A percentile compares a stretch with the other conserved stretches of the same genome.
Conservation (phyloP, 2,888 invertebrate genomes). For the Trichopoda pennipes region DNA sequence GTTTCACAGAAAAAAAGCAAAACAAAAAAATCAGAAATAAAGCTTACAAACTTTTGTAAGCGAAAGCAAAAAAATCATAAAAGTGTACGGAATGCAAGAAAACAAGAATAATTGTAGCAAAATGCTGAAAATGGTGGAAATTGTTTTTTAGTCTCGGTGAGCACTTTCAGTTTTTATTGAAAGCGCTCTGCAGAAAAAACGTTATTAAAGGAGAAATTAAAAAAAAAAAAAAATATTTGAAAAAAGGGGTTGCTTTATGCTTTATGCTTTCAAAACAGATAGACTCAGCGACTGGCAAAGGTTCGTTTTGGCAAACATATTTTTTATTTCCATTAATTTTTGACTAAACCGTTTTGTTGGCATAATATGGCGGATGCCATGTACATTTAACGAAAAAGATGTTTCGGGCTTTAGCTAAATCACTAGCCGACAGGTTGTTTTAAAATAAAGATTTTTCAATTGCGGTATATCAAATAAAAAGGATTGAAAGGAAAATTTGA, state of each 20-base stretch:
- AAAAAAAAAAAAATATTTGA: slow-evolving; percentile 15
- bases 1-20: slow-evolving; percentile 12
- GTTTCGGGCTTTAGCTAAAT: no score
- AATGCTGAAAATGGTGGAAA: slow-evolving; percentile 18
- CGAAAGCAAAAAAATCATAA: slow-evolving; percentile 33
- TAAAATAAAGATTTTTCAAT: slow-evolving; percentile 14
- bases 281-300: slow-evolving; percentile 4
- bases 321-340: slow-evolving; percentile 10
- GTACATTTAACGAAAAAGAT: slow-evolving; percentile 4
- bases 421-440: no score
- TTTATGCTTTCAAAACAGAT: background rate
- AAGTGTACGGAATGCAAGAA: background rate
- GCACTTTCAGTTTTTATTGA: slow-evolving; percentile 43
- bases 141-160: slow-evolving; percentile 17
- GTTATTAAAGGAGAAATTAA: slow-evolving; percentile 33
- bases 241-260: slow-evolving; percentile 40
- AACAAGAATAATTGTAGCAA: slow-evolving; percentile 27
- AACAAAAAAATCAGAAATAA: slow-evolving; percentile 20
- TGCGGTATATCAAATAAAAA: no score
- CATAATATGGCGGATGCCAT: slow-evolving; percentile 37
- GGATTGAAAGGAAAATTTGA: no score
- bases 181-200: slow-evolving; percentile 39
- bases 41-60: background rate
- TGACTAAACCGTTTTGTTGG: background rate
- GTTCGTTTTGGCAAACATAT: slow-evolving; percentile 5